Base-by-base conservation (phyloP, 2,113 vertebrate species). In the Alexandromys fortis region DNA sequence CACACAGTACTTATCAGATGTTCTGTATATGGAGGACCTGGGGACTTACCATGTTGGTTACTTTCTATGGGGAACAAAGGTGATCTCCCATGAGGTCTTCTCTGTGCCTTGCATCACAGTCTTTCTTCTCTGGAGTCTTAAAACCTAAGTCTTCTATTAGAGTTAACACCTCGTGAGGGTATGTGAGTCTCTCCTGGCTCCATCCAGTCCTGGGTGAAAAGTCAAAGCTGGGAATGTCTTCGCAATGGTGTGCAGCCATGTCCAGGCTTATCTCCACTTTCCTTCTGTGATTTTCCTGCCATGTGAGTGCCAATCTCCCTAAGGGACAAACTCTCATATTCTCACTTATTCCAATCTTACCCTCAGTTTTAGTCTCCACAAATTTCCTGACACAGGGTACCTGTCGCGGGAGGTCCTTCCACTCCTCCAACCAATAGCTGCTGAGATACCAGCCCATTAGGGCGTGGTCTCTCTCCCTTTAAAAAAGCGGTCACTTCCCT, bases 91-190 rank as follows among this genome's bases (percentile, higher is more conserved):
- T 33, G 5, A 78, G 45, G 47, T 1, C 5, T 30, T 3, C 33
- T 17, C 33, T 70, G 68, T 70, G 13, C 33, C 33, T 5, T 55
- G 52, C 35, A 61, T 22, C 24, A 65, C n/a, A 63, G 9, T 42
- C 26, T 58, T 19, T 0, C 3, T 72, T 35, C 2, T 14, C 10
- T 13, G 7, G 0, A 24, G 52, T 7, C 21, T 17, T 30, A 11
- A 42, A 35, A 24, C n/a, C 17, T 52, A 72, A 61, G 9, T 61
- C n/a, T 9, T 3, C 2, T 16, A 42, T 22, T 3, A 30, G n/a
- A 42, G 52, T 19, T n/a, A 75, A 16, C 33, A 30, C 14, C 16
- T 45, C 26, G 1, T 49, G n/a, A 45, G 49, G 5, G 4, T 61
- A 76, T 89, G 70, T 16, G 61, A 75, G 61, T 58, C 9, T 76